These are phyloP conservation scores for Morone chrysops DNA, from an alignment of 2,113 vertebrate genomes.

Conservation along the genomic window DNA sequence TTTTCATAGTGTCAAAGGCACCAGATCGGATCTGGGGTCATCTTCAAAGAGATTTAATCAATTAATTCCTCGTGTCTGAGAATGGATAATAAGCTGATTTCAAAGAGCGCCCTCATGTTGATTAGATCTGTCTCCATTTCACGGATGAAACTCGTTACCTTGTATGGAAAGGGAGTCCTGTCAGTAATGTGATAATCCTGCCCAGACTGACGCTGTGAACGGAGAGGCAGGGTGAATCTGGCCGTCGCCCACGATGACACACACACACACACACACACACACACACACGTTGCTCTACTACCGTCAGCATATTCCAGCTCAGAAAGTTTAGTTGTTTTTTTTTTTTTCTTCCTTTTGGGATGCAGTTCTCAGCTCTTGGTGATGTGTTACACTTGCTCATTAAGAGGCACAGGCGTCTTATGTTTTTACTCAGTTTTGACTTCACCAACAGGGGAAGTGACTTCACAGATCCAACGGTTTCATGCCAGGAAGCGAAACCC, in stretches of 20 bases:
- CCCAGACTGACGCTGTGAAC: constrained; percentile 43
- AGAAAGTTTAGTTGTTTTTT: background rate
- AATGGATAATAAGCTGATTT: constrained; percentile 56
- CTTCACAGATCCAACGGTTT: constrained; percentile 5
- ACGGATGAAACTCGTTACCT: constrained; percentile 49
- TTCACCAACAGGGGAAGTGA: constrained; percentile 15
- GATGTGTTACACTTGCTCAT: constrained; percentile 18
- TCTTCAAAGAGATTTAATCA: constrained; percentile 59
- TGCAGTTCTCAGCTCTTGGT: constrained; percentile 4
- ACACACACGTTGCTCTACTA: background rate
- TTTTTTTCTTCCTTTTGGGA: background rate
- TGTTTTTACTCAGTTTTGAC: constrained; percentile 32
- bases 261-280: constrained; percentile 22
- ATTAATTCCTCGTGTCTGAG: constrained; percentile 53
- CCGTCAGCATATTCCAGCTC: constrained; percentile 13
- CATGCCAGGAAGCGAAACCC: constrained; percentile 6
- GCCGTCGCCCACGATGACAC: constrained; percentile 8
- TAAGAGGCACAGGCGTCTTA: constrained; percentile 13
- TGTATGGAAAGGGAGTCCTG: constrained; percentile 65
- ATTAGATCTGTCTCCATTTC: constrained; percentile 63
- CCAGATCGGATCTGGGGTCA: constrained; percentile 25
- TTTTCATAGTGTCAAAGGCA: constrained; percentile 22
- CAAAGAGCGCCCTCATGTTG: constrained; percentile 44
- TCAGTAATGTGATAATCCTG: constrained; percentile 66
- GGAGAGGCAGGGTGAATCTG: constrained; percentile 26